Conservation (phyloP, 2,888 invertebrate genomes). For the Drosophila limbata region DNA sequence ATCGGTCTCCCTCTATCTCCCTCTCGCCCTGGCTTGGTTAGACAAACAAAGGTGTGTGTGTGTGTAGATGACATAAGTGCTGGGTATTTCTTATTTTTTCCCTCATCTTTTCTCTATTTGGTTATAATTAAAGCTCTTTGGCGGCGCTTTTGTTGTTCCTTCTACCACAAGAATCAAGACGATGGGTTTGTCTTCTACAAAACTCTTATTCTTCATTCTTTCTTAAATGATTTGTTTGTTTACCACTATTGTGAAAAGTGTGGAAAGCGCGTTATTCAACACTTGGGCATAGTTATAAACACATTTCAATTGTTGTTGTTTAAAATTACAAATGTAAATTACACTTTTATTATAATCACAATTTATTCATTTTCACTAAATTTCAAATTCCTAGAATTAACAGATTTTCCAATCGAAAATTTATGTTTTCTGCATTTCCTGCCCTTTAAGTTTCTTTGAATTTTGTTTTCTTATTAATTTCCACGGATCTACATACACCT, state of each 20-base stretch:
- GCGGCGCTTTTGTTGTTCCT: conserved; percentile 50
- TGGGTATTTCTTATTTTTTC: conserved; percentile 25
- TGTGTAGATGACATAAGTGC: conserved; percentile 64
- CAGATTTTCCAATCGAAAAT: conserved; percentile 2
- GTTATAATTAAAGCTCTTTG: conserved; percentile 76
- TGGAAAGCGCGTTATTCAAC: conserved; percentile 1
- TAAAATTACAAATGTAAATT: no score
- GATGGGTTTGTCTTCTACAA: conserved; percentile 6
- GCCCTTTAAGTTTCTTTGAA: neutral
- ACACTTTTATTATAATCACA: neutral
- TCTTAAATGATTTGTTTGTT: conserved; percentile 49
- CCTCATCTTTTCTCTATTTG: conserved; percentile 58
- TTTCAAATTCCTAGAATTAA: neutral
- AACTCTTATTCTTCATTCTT: conserved; percentile 8
- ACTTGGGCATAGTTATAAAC: neutral
- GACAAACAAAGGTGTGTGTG: conserved; percentile 56
- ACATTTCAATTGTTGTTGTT: neutral
- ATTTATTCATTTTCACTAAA: neutral
- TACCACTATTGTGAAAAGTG: conserved; percentile 20
- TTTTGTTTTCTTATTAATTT: neutral
- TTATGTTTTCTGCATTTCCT: conserved; percentile 1
- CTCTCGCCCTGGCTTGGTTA: conserved; percentile 4
- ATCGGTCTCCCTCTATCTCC: neutral
- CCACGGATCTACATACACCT: neutral
- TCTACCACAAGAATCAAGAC: conserved; percentile 21